Conservation (phyloP, 2,888 invertebrate species). For the Drosophila parthenogenetica region DNA sequence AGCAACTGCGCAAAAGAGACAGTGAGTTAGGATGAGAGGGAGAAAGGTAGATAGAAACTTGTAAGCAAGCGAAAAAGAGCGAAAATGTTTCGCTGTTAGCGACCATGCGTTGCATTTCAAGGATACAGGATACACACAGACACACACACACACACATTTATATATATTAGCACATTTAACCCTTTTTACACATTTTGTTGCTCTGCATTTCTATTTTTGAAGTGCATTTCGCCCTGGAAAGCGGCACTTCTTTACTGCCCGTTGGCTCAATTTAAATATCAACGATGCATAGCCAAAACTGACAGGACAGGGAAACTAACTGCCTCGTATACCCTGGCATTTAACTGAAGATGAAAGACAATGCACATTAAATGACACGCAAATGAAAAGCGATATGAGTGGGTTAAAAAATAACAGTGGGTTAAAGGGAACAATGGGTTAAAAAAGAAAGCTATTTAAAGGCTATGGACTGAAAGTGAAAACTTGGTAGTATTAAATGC, state of each 20-base stretch:
- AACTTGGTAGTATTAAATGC: no score
- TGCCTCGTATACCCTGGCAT: conserved; percentile 48
- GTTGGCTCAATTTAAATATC: conserved; percentile 79
- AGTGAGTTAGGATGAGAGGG: background rate
- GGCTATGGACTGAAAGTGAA: no score
- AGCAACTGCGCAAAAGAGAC: conserved; percentile 49
- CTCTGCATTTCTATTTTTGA: conserved; percentile 72
- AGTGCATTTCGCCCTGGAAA: conserved; percentile 70
- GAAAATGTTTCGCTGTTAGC: conserved; percentile 37
- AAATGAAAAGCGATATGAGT: background rate
- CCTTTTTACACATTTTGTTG: conserved; percentile 42
- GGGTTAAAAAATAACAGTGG: background rate
- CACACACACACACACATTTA: conserved; percentile 8
- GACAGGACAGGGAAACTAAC: conserved; percentile 28
- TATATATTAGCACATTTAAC: conserved; percentile 56
- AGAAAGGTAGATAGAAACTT: background rate
- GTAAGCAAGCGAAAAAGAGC: conserved; percentile 2
- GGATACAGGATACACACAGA: conserved; percentile 54
- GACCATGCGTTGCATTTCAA: conserved; percentile 64
- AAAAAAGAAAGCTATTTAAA: no score
- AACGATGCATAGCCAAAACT: conserved; percentile 78
- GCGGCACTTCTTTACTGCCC: conserved; percentile 67
- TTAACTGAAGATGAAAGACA: background rate
- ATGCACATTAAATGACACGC: conserved; percentile 1
- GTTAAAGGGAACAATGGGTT: no score